Percentiles rank a stretch among this genome's conserved stretches.
Conservation (phyloP, 2,113 vertebrate species). For the Phrynosoma blainvillii region DNA sequence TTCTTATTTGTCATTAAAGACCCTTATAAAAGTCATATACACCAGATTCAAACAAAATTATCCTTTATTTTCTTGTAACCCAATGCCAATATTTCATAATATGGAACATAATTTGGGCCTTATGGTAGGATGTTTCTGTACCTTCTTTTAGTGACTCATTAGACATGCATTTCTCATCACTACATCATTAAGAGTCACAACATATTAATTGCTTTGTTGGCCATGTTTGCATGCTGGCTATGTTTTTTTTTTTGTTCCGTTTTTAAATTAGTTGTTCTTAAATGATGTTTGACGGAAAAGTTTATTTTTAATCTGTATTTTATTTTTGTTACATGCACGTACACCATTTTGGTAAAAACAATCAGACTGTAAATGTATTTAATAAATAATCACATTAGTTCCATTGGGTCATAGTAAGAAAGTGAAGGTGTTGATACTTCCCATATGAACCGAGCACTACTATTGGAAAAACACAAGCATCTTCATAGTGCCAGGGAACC, state of each 20-base stretch:
- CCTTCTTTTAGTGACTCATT: background rate
- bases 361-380: too few species aligned
- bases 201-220: background rate
- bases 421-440: background rate
- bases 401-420: background rate
- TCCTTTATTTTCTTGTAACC: background rate
- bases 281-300: too few species aligned
- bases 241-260: too few species aligned
- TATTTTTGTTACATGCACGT: too few species aligned
- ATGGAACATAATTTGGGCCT: background rate
- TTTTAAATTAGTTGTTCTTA: too few species aligned
- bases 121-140: background rate
- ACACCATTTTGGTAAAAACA: too few species aligned
- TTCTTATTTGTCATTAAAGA: background rate
- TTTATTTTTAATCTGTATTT: too few species aligned
- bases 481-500: background rate
- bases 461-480: background rate
- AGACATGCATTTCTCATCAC: background rate
- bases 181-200: background rate
- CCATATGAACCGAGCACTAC: background rate
- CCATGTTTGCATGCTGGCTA: too few species aligned
- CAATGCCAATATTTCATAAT: background rate
- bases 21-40: too few species aligned
- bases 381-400: background rate
- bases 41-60: background rate